A percentile compares a stretch with the other conserved stretches of the same genome.
Conservation (phyloP, 2,888 invertebrate species). For the Sepioteuthis lessoniana region DNA sequence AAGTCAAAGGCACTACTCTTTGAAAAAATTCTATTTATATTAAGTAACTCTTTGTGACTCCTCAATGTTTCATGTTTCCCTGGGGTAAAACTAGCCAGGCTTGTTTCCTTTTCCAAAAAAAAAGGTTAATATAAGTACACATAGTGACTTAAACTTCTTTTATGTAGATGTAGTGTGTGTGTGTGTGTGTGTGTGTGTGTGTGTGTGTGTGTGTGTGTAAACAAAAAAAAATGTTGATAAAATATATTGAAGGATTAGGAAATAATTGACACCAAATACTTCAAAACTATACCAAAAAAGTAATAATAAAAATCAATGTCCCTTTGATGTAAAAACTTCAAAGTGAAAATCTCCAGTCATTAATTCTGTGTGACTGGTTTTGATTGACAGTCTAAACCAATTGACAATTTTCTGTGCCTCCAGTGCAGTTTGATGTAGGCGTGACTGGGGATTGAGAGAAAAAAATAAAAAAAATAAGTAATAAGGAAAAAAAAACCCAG, state of each 20-base stretch:
- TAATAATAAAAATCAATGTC: background rate
- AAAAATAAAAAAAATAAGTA: too few species aligned
- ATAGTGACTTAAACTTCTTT: background rate
- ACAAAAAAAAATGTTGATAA: too few species aligned
- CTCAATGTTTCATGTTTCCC: background rate
- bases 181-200: too few species aligned
- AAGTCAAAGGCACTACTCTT: background rate
- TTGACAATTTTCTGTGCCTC: background rate
- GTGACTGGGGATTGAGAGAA: too few species aligned
- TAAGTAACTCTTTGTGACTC: background rate
- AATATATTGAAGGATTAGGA: background rate
- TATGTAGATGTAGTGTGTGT: background rate
- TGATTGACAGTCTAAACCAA: constrained; percentile 24
- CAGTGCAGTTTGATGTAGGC: background rate
- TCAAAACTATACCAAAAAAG: background rate
- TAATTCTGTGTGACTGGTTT: constrained; percentile 33
- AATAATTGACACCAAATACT: background rate
- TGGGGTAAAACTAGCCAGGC: background rate
- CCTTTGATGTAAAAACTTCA: constrained; percentile 24
- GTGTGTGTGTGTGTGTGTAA: too few species aligned
- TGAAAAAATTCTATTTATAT: background rate
- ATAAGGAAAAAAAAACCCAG: too few species aligned
- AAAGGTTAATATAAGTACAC: background rate
- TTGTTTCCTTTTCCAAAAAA: background rate
- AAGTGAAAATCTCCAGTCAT: background rate